Conservation (phyloP, 92 coral and sea anemone species). For the Zoanthus sansibaricus region DNA sequence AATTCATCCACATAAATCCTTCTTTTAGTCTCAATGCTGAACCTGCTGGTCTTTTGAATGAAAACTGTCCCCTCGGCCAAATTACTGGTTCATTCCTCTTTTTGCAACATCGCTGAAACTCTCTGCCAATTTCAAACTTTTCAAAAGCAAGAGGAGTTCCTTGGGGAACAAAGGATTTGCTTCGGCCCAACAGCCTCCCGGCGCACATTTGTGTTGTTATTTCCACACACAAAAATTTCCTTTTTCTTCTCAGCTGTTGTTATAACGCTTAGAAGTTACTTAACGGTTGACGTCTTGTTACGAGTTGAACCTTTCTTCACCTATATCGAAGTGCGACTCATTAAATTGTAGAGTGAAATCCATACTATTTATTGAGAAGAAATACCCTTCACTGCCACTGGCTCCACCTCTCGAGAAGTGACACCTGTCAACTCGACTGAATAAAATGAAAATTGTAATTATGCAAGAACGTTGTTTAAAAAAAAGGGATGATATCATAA, state of each 20-base stretch:
- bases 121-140: neutral
- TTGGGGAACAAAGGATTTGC: neutral
- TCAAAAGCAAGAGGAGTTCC: neutral
- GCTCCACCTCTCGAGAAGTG: no score
- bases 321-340: no score
- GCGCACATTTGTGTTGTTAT: neutral
- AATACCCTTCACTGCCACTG: no score
- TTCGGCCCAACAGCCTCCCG: neutral
- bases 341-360: no score
- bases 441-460: no score
- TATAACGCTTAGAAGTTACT: neutral
- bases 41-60: neutral
- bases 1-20: slow-evolving; percentile 16
- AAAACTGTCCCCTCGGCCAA: neutral
- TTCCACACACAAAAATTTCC: neutral
- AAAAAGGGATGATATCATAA: no score
- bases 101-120: neutral
- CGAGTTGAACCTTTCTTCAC: no score
- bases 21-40: slow-evolving; percentile 5
- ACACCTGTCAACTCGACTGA: no score
- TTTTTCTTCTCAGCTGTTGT: neutral
- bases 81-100: neutral
- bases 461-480: no score
- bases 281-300: no score
- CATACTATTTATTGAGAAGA: no score